Evolutionary conservation across 2,113 vertebrate genomes (phyloP), one percentile per base, ranked within the genome.

Genomic region (Pteropus alecto): DNA sequence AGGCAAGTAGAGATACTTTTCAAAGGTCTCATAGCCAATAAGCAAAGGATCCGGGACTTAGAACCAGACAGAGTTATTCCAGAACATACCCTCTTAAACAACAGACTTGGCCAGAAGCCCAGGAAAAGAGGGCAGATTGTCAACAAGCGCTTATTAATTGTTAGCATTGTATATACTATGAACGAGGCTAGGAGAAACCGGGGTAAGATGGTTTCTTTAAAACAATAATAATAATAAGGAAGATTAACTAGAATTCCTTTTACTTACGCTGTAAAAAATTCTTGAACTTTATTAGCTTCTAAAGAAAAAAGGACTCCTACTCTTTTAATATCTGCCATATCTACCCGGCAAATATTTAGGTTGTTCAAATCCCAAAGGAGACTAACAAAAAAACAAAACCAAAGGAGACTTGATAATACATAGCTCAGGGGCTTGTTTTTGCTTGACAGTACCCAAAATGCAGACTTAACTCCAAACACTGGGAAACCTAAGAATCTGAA

Each of bases 281-380:
- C 22, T 86, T 86, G 41, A 96, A 96, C 71, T 96, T 93, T 19
- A 93, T 67, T 33, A 82, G 48, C 41, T 82, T 92, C 77, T 78
- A n/a, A 94, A 84, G n/a, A 84, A 85, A 74, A 73, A 88, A 89
- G 24, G 9, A 54, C 48, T 7, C 19, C 54, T 67, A 38, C 48
- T 58, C 43, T 61, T 87, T 87, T 58, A 90, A 76, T 19, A 48
- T 38, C 76, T 43, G 86, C 51, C n/a, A 14, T 38, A 33, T 79
- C 65, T 65, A 84, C 46, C 22, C 24, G 54, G 41, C 19, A 82
- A 76, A 73, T 63, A 89, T 13, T 56, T 6, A 77, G 63, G 71
- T 19, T 71, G 35, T 60, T 82, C 41, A 86, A 56, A 85, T 21
- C 30, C 63, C 8, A 35, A 67, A n/a, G 76, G 28, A 90, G 73